Conservation (phyloP, 2,797 vertebrate species). For the Florisuga fusca region DNA sequence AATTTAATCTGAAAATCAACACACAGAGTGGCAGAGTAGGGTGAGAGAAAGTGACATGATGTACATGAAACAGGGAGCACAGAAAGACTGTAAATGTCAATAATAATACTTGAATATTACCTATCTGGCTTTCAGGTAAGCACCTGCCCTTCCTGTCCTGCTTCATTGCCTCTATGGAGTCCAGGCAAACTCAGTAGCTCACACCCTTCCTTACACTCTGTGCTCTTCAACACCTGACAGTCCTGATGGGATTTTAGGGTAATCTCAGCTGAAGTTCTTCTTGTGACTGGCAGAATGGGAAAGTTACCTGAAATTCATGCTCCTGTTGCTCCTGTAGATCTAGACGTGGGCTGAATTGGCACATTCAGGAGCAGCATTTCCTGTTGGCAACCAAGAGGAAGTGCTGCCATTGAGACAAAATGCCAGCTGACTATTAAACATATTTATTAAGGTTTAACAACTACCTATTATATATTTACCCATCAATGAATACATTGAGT, state of each 20-base stretch:
- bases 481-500: constrained; percentile 55
- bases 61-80: not conserved
- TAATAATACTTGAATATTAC: not conserved
- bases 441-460: constrained; percentile 58
- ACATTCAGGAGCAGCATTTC: constrained; percentile 49
- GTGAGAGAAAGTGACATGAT: not conserved
- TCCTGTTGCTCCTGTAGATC: not conserved
- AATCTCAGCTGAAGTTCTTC: not conserved
- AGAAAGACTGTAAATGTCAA: not conserved
- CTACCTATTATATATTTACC: constrained; percentile 15
- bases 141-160: not conserved
- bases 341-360: constrained; percentile 26
- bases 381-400: constrained; percentile 52
- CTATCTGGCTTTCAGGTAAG: not conserved
- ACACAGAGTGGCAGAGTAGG: not conserved
- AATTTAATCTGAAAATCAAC: not conserved
- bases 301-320: not conserved
- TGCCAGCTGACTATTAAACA: constrained; percentile 31
- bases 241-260: not conserved
- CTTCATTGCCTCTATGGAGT: not conserved
- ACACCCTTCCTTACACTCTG: not conserved
- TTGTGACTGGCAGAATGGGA: not conserved
- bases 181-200: not conserved
- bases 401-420: constrained; percentile 27
- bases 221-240: not conserved